phyloP scores from a whole-genome alignment of 2,113 vertebrate genomes.

The Rallus limicola region DNA sequence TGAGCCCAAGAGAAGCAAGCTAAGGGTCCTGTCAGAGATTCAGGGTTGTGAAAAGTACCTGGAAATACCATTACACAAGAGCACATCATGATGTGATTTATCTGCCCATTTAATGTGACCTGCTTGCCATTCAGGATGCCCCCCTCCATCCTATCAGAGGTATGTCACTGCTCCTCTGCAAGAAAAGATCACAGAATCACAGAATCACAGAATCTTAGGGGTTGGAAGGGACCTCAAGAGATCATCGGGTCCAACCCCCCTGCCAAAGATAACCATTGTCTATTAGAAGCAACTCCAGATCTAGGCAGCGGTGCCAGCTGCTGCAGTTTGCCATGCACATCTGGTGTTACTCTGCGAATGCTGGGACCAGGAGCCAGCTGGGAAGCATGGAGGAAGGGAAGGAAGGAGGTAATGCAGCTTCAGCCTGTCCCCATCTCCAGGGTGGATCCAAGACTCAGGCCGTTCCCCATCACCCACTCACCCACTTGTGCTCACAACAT shows the following conservation, averaged over 20 bases:
- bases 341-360: background rate
- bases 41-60: background rate
- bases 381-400: background rate
- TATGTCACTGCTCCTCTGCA: background rate
- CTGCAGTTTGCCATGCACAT: background rate
- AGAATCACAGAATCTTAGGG: too few species aligned
- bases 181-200: too few species aligned
- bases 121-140: background rate
- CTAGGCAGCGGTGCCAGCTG: background rate
- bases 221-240: too few species aligned
- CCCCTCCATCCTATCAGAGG: background rate
- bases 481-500: too few species aligned
- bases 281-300: background rate
- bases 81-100: background rate
- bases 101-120: background rate
- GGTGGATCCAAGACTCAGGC: background rate
- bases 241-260: too few species aligned
- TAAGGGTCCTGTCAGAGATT: background rate
- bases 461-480: background rate
- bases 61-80: background rate
- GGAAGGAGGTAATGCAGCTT: background rate
- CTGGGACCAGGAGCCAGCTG: background rate
- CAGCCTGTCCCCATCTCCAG: background rate
- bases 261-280: rapidly evolving
- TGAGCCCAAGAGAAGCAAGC: background rate